These are phyloP conservation scores for Gymnorhina tibicen DNA, from an alignment of 2,113 vertebrate genomes.

Conservation along the genomic window DNA sequence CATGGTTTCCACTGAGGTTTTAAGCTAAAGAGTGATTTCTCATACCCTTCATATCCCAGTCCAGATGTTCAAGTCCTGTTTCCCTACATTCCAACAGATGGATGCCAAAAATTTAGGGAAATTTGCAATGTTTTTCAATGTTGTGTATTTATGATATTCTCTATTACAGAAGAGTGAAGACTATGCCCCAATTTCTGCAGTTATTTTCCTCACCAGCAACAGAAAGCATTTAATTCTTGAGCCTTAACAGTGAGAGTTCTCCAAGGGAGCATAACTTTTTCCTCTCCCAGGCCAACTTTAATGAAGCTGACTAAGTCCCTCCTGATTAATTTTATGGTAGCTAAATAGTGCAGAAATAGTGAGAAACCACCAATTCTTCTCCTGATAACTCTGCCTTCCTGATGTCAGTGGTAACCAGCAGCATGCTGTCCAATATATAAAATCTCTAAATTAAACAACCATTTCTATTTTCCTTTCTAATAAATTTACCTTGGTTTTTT, in stretches of 20 bases:
- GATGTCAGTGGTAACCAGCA: neutral
- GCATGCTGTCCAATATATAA: neutral
- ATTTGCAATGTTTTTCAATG: neutral
- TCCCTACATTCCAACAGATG: neutral
- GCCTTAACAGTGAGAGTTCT: constrained; percentile 7
- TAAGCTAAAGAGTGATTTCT: constrained; percentile 15
- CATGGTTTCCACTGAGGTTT: neutral
- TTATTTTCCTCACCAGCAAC: neutral
- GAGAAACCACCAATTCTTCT: constrained; percentile 21
- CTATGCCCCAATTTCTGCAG: neutral
- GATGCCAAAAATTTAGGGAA: constrained; percentile 10
- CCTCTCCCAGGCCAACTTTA: neutral
- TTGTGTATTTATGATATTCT: neutral
- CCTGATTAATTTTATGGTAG: constrained; percentile 47
- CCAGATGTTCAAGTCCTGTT: constrained; percentile 42
- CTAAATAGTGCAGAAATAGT: constrained; percentile 51
- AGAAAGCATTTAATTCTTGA: constrained; percentile 24
- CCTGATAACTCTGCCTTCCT: neutral
- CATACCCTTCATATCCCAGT: neutral
- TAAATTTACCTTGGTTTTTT: neutral
- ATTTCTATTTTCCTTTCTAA: neutral
- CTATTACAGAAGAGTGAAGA: neutral
- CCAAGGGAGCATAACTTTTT: constrained; percentile 25
- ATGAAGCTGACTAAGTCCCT: constrained; percentile 38
- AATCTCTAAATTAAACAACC: neutral